A percentile compares a stretch with the other conserved stretches of the same genome.
Evolutionary conservation across 2,113 vertebrate genomes (phyloP).

Genomic region (Gopherus flavomarginatus): DNA sequence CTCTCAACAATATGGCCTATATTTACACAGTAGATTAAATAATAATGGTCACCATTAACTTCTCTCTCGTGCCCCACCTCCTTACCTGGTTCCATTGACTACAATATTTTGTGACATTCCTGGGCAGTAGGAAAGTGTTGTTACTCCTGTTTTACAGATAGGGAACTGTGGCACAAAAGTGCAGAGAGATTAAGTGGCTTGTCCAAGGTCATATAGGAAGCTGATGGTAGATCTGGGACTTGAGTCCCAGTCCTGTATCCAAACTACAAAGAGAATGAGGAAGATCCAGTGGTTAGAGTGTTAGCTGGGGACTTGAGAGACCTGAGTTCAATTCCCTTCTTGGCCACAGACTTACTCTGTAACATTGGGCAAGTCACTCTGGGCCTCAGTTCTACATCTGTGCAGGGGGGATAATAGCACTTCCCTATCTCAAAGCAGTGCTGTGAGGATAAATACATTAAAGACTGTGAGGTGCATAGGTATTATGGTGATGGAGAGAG

Average conservation of each 20-base stretch:
- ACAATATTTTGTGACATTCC: neutral
- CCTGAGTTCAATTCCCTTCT: neutral
- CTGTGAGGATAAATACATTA: neutral
- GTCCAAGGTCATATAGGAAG: neutral
- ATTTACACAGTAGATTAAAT: neutral
- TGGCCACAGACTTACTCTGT: neutral
- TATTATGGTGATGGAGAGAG: neutral
- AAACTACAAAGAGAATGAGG: neutral
- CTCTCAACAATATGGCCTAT: neutral
- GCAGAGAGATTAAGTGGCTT: neutral
- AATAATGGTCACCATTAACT: neutral
- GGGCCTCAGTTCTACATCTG: neutral
- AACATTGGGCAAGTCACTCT: neutral
- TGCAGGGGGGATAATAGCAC: neutral
- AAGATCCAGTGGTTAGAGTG: neutral
- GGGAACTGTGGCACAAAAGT: neutral
- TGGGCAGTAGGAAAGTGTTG: neutral
- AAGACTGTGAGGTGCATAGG: neutral
- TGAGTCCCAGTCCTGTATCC: neutral
- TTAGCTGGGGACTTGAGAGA: neutral
- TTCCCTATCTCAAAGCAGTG: neutral
- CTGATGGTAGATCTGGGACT: neutral
- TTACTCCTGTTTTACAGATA: neutral
- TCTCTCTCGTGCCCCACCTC: neutral
- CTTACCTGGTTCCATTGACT: accelerated